Percentiles rank a stretch among this genome's conserved stretches.
Evolutionary conservation across 1,140 invertebrate species (phyloP).

Genomic region (Melipona quadrifasciata): DNA sequence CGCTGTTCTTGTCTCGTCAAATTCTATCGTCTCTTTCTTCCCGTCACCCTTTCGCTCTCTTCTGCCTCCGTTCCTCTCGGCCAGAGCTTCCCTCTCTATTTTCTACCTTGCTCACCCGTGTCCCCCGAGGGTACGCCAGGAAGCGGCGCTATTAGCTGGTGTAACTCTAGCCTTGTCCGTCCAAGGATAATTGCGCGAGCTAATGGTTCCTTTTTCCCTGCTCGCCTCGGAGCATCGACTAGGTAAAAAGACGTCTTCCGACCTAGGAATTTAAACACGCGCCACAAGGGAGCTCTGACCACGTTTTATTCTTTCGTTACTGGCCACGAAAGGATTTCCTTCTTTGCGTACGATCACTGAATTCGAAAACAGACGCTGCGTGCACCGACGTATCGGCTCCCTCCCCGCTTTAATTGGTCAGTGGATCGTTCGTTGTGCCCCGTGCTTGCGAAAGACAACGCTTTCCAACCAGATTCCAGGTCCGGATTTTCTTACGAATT

Average conservation of each 20-base stretch:
- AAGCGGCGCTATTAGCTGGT: conserved; percentile 74
- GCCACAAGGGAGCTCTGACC: conserved; percentile 9
- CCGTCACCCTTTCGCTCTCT: background rate
- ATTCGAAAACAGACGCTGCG: conserved; percentile 36
- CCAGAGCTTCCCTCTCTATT: background rate
- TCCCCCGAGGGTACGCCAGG: conserved; percentile 75
- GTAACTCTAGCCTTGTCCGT: conserved; percentile 73
- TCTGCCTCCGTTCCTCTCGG: background rate
- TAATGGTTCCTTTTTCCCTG: conserved; percentile 73
- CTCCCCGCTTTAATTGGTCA: conserved; percentile 31
- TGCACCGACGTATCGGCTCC: background rate
- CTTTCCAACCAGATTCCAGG: background rate
- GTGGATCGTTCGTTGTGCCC: background rate
- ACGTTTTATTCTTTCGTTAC: conserved; percentile 34
- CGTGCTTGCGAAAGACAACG: background rate
- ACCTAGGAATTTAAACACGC: conserved; percentile 44
- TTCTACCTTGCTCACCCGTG: conserved; percentile 4
- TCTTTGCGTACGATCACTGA: conserved; percentile 32
- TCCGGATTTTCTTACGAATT: background rate
- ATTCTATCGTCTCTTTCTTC: background rate
- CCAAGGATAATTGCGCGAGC: conserved; percentile 77
- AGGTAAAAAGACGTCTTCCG: conserved; percentile 44
- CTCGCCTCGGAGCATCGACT: conserved; percentile 1
- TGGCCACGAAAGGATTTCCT: background rate
- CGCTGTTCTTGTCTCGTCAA: conserved; percentile 10